phyloP scores from a whole-genome alignment of 2,888 invertebrate genomes.

The Drosophila pseudotalamancana region DNA sequence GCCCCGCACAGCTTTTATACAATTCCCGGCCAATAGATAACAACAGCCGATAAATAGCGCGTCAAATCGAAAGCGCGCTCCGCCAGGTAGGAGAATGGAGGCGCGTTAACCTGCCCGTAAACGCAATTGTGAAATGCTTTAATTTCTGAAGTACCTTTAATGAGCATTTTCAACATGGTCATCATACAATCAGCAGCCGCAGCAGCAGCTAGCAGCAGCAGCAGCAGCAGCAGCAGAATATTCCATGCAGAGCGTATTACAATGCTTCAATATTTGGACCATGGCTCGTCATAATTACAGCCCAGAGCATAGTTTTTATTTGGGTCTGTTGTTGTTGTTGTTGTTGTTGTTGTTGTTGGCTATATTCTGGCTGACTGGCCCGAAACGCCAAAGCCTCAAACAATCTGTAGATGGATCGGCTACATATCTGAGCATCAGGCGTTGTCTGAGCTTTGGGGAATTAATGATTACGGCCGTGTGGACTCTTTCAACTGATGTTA shows the following conservation, averaged over 20 bases:
- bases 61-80: constrained; percentile 65
- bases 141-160: constrained; percentile 80
- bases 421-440: constrained; percentile 57
- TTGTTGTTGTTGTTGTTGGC: constrained; percentile 2
- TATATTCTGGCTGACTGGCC: constrained; percentile 37
- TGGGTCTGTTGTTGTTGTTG: constrained; percentile 7
- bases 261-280: constrained; percentile 74
- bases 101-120: constrained; percentile 58
- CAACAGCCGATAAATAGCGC: constrained; percentile 76
- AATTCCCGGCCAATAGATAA: constrained; percentile 61
- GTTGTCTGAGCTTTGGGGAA: constrained; percentile 64
- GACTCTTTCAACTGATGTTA: constrained; percentile 4
- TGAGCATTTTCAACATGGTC: constrained; percentile 82
- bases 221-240: constrained; percentile 31
- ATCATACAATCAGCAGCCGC: constrained; percentile 73
- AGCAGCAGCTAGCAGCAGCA: constrained; percentile 6
- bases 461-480: constrained; percentile 66
- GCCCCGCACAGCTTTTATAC: constrained; percentile 47
- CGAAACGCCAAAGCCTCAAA: constrained; percentile 33
- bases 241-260: constrained; percentile 44
- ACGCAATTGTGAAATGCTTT: constrained; percentile 80
- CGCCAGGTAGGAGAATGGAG: constrained; percentile 5
- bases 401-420: constrained; percentile 70
- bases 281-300: constrained; percentile 73
- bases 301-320: constrained; percentile 54